These are phyloP conservation scores for Psix sp. DNA, from an alignment of 1,140 invertebrate species.

Conservation along the genomic window DNA sequence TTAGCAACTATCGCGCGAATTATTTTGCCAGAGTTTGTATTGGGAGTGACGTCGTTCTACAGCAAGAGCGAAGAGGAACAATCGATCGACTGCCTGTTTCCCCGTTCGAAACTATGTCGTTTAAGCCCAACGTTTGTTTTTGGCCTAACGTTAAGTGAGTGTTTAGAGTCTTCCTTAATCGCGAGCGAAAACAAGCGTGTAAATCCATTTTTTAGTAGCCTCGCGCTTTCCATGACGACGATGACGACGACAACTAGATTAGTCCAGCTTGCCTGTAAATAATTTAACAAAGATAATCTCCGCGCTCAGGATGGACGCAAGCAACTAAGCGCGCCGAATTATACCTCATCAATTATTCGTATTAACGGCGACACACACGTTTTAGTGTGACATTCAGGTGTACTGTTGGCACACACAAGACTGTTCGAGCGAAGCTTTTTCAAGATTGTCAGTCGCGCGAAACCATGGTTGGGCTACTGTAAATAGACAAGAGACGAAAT, in stretches of 20 bases:
- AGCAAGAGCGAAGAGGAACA: neutral
- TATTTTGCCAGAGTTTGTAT: constrained; percentile 18
- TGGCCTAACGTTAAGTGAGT: too few relatives aligned
- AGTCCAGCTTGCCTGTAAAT: constrained; percentile 16
- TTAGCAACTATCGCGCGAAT: neutral
- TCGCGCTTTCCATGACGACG: too few relatives aligned
- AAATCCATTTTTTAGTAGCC: too few relatives aligned
- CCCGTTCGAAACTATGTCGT: neutral
- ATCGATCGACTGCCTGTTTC: constrained; percentile 3
- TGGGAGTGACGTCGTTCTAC: constrained; percentile 4
- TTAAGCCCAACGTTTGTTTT: too few relatives aligned
- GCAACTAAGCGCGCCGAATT: constrained; percentile 24
- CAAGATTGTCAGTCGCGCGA: too few relatives aligned
- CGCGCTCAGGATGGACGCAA: constrained; percentile 21
- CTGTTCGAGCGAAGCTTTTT: constrained; percentile 5
- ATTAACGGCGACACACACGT: constrained; percentile 27
- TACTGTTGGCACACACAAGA: too few relatives aligned
- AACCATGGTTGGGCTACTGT: too few relatives aligned
- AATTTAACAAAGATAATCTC: constrained; percentile 16
- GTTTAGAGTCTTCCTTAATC: too few relatives aligned
- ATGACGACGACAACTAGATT: too few relatives aligned
- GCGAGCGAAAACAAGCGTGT: neutral
- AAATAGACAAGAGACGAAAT: too few relatives aligned
- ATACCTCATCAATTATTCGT: constrained; percentile 29
- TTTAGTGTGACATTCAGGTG: constrained; percentile 33